Evolutionary conservation across 2,113 vertebrate genomes (phyloP).

Genomic region (Mormoops blainvillei): DNA sequence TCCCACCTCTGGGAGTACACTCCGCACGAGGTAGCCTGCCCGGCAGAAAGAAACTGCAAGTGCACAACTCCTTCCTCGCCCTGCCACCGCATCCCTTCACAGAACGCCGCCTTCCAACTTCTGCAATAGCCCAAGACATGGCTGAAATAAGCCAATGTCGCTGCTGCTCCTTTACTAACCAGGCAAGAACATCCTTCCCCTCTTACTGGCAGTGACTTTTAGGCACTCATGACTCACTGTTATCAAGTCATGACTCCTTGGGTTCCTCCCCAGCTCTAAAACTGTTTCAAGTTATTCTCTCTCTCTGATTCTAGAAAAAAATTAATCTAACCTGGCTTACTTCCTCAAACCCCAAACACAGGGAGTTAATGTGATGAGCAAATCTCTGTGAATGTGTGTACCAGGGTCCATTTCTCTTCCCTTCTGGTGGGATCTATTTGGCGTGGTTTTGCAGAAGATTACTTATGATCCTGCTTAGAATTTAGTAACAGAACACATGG

Average conservation of each 20-base stretch:
- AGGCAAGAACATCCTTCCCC: background rate
- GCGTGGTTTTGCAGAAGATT: background rate
- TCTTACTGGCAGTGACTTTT: background rate
- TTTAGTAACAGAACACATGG: background rate
- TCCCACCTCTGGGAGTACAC: background rate
- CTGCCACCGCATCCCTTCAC: background rate
- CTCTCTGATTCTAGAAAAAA: background rate
- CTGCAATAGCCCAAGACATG: background rate
- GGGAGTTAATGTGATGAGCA: background rate
- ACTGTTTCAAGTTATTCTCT: background rate
- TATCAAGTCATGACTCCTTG: background rate
- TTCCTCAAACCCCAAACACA: background rate
- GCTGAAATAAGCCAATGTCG: background rate
- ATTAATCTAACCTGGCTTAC: background rate
- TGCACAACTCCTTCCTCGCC: background rate
- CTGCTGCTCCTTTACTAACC: background rate
- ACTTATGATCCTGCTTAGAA: background rate
- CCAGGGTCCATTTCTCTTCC: background rate
- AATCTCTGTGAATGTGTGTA: background rate
- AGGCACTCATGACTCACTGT: background rate
- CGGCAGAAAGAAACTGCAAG: background rate
- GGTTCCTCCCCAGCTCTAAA: background rate
- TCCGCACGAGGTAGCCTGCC: background rate
- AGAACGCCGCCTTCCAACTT: background rate
- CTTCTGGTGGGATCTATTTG: background rate